Percentiles rank a stretch among this genome's conserved stretches.
Evolutionary conservation across 2,113 vertebrate genomes (phyloP).

Genomic region (Callochromis pleurospilus): DNA sequence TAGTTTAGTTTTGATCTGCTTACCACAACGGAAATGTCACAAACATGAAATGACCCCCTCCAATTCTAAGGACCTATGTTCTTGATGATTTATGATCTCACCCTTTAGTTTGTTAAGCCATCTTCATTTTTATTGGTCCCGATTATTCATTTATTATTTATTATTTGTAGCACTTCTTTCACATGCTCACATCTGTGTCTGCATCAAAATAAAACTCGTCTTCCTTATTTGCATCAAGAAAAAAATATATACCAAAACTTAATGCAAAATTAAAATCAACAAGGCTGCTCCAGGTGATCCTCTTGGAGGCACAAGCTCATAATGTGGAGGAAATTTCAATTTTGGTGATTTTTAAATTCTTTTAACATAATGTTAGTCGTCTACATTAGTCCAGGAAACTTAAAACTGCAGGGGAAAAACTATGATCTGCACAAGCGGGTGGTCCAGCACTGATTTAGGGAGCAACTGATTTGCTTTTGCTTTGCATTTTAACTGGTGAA

Average conservation of each 20-base stretch:
- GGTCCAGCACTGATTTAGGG: neutral
- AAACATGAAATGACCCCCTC: accelerated
- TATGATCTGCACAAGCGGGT: neutral
- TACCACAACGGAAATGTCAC: neutral
- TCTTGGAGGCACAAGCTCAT: neutral
- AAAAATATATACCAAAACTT: neutral
- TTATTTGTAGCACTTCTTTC: accelerated
- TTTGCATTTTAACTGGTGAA: neutral
- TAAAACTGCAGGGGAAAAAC: neutral
- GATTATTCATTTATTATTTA: neutral
- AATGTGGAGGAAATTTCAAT: neutral
- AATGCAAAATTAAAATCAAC: neutral
- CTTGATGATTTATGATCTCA: neutral
- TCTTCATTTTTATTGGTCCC: neutral
- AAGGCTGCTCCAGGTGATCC: neutral
- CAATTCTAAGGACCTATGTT: accelerated
- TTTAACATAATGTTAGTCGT: neutral
- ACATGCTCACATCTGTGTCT: neutral
- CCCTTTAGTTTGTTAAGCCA: neutral
- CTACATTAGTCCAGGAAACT: neutral
- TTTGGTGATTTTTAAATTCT: neutral
- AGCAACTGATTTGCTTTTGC: neutral
- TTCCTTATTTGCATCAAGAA: neutral
- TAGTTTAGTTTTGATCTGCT: neutral
- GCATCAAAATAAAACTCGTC: neutral